Base-by-base conservation (phyloP, 2,888 invertebrate genomes). In the Nudaria mundana region DNA sequence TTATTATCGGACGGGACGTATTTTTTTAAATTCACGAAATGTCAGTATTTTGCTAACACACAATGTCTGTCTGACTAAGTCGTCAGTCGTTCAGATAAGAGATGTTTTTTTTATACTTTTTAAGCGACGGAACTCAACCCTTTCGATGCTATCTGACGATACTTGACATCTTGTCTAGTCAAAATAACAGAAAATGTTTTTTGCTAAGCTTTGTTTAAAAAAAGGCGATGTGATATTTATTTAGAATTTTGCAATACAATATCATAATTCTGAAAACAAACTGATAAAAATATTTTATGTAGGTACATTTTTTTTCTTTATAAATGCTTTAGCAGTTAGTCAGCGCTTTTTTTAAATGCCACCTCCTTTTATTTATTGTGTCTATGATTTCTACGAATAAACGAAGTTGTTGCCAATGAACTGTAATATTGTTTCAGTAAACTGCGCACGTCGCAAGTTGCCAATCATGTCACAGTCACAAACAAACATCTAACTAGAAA, bases 111-210 rank as follows among this genome's bases (percentile, higher is more conserved):
- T 58, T 59, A 51, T 51, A 45, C 46, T 66, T 72, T 74, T 76
- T 76, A 70, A 66, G 59, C 62, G 56, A 56, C 77, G 77, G 75
- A 76, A 80, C 74, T 79, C 79, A 82, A 84, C 84, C 85, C 86
- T 82, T 81, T 74, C 73, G 81, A 73, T 80, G 79, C 73, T 86
- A 86, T 86, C 85, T 71, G 78, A 79, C 76, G 82, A 81, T 77
- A 79, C 76, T 70, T 65, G 67, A 64, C 74, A 71, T 76, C 78
- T 77, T 75, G 71, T 74, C 66, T 66, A 63, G 56, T 57, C 62
- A 20, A 63, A 59, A 52, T 70, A 71, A 71, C 65, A 66, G 56
- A 66, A 67, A n/a, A 68, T 62, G 63, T 66, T 68, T 67, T 63
- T 49, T 58, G 60, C 47, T 63, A 66, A 63, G 63, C 63, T 61